Evolutionary conservation across 1,140 invertebrate genomes (phyloP).

Genomic region (Chrysoperla carnea): DNA sequence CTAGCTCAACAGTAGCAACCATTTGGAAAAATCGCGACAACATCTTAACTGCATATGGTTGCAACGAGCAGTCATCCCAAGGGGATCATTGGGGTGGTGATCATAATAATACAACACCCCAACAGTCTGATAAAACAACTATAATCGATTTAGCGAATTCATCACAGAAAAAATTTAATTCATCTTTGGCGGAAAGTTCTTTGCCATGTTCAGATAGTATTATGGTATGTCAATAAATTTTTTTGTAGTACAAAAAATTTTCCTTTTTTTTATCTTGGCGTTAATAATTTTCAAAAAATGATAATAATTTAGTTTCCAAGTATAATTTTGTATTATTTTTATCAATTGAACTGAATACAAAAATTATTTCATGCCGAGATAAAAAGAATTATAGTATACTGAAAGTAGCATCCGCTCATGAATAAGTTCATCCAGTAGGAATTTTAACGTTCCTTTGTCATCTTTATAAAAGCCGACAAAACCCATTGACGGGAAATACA

Average conservation of each 20-base stretch:
- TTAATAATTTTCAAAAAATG: too few relatives aligned
- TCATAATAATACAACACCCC: slow-evolving; percentile 6
- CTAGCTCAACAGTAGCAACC: slow-evolving; percentile 36
- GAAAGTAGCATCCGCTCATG: too few relatives aligned
- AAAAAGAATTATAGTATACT: too few relatives aligned
- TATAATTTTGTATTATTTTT: too few relatives aligned
- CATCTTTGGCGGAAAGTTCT: neutral
- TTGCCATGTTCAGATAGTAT: slow-evolving; percentile 2
- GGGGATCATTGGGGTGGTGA: slow-evolving; percentile 5
- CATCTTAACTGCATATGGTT: slow-evolving; percentile 19
- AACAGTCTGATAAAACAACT: neutral
- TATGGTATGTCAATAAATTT: slow-evolving; percentile 4
- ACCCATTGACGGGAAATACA: too few relatives aligned
- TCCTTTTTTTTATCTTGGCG: too few relatives aligned
- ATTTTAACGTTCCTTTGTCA: too few relatives aligned
- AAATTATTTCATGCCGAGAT: too few relatives aligned
- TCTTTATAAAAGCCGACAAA: too few relatives aligned
- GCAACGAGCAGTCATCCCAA: slow-evolving; percentile 2
- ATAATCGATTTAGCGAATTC: neutral
- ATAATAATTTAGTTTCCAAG: too few relatives aligned
- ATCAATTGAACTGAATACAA: too few relatives aligned
- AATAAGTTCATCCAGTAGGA: too few relatives aligned
- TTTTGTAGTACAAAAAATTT: neutral
- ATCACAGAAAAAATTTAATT: neutral
- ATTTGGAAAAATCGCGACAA: slow-evolving; percentile 39